Base-by-base conservation (phyloP, 2,113 vertebrate genomes). In the Stercorarius parasiticus region DNA sequence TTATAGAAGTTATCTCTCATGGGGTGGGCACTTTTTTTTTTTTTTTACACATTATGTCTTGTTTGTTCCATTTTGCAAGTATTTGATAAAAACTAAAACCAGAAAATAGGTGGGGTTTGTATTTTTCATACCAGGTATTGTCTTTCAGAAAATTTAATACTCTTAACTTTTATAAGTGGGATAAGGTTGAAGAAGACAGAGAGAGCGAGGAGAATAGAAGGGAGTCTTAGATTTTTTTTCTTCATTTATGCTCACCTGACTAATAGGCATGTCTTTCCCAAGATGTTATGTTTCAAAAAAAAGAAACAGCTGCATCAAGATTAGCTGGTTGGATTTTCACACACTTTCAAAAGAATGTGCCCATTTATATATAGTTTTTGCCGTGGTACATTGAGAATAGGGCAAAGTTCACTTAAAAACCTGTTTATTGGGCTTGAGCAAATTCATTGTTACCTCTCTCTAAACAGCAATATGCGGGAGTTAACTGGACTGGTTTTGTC, bases 21-120 rank as follows among this genome's bases (percentile, higher is more conserved):
- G 30, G 5, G 1, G 1, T 62, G 26, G 4, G 0, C 5, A 13
- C 6, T 30, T 83, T 49, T 72, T 40, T 59, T 6, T 34, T 20
- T 27, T 18, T 55, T 30, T 49, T 5, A 17, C 11, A n/a, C 4
- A 11, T 32, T n/a, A 38, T 47, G 10, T 10, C 38, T 11, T 32
- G 2, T n/a, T 87, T 81, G 6, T 36, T 70, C 7, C 1, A 1
- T 61, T 59, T 74, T 36, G 12, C 4, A 76, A 76, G 2, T 32
- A 42, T 18, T 25, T 77, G 11, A 77, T 38, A 13, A 62, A 81
- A 84, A 13, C 6, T 40, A 30, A 64, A 67, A 47, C 6, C 69
- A 59, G 8, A 58, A 67, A 77, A 81, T 40, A 34, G 4, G 11
- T 55, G 9, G 13, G 3, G 20, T 74, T 65, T 36, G 11, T 76